These are phyloP conservation scores for Salvelinus namaycush DNA, from an alignment of 2,113 vertebrate genomes.

Conservation along the genomic window DNA sequence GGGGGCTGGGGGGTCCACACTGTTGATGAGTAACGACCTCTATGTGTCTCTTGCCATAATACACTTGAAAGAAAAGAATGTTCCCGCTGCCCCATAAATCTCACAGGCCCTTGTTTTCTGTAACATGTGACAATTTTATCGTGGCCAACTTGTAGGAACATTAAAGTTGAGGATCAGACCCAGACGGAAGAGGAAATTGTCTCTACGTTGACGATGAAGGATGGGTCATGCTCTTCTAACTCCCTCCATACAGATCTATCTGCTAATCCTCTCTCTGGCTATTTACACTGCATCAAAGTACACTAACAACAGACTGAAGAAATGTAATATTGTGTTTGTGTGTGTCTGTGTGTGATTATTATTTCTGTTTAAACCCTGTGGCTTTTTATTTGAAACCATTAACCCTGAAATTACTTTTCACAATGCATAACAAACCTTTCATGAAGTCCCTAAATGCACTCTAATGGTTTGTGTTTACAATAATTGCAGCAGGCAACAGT, in stretches of 20 bases:
- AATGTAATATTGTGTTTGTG: neutral
- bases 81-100: slow-evolving; percentile 30
- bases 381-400: too few relatives aligned
- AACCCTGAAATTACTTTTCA: too few relatives aligned
- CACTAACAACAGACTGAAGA: too few relatives aligned
- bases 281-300: too few relatives aligned
- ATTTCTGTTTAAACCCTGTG: too few relatives aligned
- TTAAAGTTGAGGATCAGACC: slow-evolving; percentile 35
- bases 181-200: neutral
- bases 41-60: slow-evolving; percentile 12
- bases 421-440: too few relatives aligned
- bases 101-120: slow-evolving; percentile 31
- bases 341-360: neutral
- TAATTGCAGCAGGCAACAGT: too few relatives aligned
- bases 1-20: neutral
- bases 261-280: neutral
- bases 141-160: slow-evolving; percentile 25
- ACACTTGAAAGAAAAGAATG: slow-evolving; percentile 34
- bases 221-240: slow-evolving; percentile 13
- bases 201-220: neutral
- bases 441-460: too few relatives aligned
- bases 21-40: slow-evolving; percentile 29
- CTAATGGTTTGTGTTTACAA: too few relatives aligned
- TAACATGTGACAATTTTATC: slow-evolving; percentile 41
- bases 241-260: neutral